Base-by-base conservation (phyloP, 2,888 invertebrate genomes). In the Andricus quercusramuli region DNA sequence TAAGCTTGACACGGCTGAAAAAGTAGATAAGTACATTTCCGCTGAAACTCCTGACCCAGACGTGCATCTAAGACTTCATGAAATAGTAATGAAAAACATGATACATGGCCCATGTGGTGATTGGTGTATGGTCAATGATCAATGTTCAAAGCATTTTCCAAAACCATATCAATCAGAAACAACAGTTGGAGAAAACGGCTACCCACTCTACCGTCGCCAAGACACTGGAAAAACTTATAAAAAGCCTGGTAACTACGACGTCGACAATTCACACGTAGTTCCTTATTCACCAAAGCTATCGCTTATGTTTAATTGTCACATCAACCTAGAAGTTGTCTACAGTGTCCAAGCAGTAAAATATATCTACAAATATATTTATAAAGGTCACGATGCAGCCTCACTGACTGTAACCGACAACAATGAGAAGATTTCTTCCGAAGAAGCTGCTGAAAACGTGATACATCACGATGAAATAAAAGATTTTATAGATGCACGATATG, bases 81-180 rank as follows among this genome's bases (percentile, higher is more conserved):
- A 81, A 20, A 84, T 41, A 41, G 0, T 41, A 9, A 41, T 41
- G 8, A 13, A 9, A 41, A 11, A 41, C 41, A 41, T 11, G 15
- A 86, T 91, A 70, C 89, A 93, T 85, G 89, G 91, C 65, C 89
- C 90, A 79, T 91, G 91, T 82, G 88, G 88, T 11, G 56, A 77
- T 62, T 81, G 81, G 79, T 80, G 77, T 51, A 41, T 56, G 6
- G 44, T 81, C 41, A 44, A 78, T 56, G 47, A 17, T 13, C 68
- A 51, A 25, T 80, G 78, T 70, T 70, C 80, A 3, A 80, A 80
- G 68, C 62, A 68, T 25, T 78, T 65, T 65, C 78, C 78, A 47
- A 80, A 80, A 78, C 17, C 11, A 17, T 80, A 37, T 77, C 20
- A 77, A 59, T 37, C 64, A 25, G 44, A 77, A 77, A 77, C 77